phyloP scores from a whole-genome alignment of 2,113 vertebrate species.

The Suncus etruscus region DNA sequence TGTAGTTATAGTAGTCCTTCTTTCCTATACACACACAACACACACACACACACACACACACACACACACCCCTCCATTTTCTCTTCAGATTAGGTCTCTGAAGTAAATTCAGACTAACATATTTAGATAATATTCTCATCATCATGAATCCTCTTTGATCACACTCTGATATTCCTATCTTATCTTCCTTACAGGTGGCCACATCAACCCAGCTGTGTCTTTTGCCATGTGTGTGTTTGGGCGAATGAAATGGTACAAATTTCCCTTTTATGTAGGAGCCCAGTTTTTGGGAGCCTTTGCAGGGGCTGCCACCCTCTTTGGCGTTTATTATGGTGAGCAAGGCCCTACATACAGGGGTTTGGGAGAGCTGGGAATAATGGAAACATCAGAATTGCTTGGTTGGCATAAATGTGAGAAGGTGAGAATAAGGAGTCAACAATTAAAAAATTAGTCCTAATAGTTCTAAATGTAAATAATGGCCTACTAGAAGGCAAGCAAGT shows the following conservation, averaged over 20 bases:
- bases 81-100: too few species aligned
- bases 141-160: background rate
- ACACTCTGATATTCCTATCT: background rate
- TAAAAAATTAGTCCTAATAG: background rate
- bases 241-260: slow-evolving; percentile 92
- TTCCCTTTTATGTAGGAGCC: slow-evolving; percentile 94
- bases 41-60: too few species aligned
- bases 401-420: background rate
- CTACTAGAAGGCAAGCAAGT: background rate
- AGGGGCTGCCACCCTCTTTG: slow-evolving; percentile 93
- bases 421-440: background rate
- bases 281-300: slow-evolving; percentile 95
- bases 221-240: slow-evolving; percentile 95
- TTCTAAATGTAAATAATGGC: background rate
- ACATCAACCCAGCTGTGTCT: slow-evolving; percentile 97
- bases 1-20: background rate
- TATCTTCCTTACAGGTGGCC: slow-evolving; percentile 91
- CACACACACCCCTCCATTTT: background rate
- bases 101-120: background rate
- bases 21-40: background rate
- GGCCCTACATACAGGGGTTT: background rate
- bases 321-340: slow-evolving; percentile 93
- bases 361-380: background rate
- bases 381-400: slow-evolving; percentile 15
- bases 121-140: background rate